Percentiles rank a stretch among this genome's conserved stretches.
Conservation (phyloP, 2,797 vertebrate species). For the Cryptoblepharus egeriae region DNA sequence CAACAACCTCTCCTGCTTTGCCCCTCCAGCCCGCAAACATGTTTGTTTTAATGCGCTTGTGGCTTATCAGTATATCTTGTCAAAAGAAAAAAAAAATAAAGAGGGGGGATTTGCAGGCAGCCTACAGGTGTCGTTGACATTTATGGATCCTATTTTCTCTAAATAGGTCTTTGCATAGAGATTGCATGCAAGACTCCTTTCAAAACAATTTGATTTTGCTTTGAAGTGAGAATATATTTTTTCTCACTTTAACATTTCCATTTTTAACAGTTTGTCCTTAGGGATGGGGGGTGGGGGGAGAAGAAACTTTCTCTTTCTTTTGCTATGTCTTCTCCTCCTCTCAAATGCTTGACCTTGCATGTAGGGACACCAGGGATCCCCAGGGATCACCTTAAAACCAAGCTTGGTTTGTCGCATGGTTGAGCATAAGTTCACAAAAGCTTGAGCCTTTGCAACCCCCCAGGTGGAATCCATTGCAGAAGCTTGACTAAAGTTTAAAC, state of each 20-base stretch:
- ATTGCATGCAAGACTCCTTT: conserved; percentile 64
- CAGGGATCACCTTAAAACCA: too few relatives aligned
- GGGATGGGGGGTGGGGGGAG: conserved; percentile 41
- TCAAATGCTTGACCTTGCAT: too few relatives aligned
- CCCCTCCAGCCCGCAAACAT: conserved; percentile 40
- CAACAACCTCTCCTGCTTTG: conserved; percentile 40
- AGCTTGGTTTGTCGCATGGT: too few relatives aligned
- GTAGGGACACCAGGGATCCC: too few relatives aligned
- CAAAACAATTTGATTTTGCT: conserved; percentile 63
- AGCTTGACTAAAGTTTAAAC: too few relatives aligned
- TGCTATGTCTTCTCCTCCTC: conserved; percentile 10
- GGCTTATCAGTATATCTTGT: too few relatives aligned
- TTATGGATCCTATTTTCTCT: conserved; percentile 76
- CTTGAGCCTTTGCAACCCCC: too few relatives aligned
- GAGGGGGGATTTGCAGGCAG: too few relatives aligned
- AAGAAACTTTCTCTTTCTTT: conserved; percentile 30
- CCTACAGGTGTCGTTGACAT: conserved; percentile 75
- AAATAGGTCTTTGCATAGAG: conserved; percentile 73
- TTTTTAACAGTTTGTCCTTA: conserved; percentile 71
- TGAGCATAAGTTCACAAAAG: too few relatives aligned
- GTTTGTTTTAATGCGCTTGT: conserved; percentile 69
- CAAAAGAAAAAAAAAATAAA: too few relatives aligned
- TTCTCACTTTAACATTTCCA: conserved; percentile 58
- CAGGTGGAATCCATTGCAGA: too few relatives aligned
- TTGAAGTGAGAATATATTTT: conserved; percentile 69